A percentile compares a stretch with the other conserved stretches of the same genome.
These are phyloP conservation scores for Yasuhikotakia modesta DNA, from an alignment of 2,797 vertebrate species.

Conservation along the genomic window DNA sequence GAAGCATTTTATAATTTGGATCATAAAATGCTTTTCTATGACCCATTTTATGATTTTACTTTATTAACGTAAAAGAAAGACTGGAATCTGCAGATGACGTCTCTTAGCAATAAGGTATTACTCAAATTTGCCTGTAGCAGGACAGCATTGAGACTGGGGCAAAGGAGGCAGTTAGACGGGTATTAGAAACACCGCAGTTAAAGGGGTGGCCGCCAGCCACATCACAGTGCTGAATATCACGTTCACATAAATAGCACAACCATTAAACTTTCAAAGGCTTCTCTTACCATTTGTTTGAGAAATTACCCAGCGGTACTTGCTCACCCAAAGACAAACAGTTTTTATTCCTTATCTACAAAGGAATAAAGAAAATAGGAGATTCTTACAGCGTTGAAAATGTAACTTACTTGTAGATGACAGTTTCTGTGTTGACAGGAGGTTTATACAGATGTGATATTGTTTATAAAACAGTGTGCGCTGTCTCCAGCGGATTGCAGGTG, in stretches of 20 bases:
- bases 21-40: too few relatives aligned
- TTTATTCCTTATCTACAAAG: conserved; percentile 8
- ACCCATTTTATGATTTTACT: too few relatives aligned
- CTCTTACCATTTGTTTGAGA: conserved; percentile 41
- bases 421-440: conserved; percentile 33
- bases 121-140: conserved; percentile 52
- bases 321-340: conserved; percentile 19
- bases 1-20: too few relatives aligned
- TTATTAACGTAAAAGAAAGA: neutral
- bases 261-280: conserved; percentile 60
- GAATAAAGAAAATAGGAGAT: conserved; percentile 19
- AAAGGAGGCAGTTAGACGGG: conserved; percentile 5
- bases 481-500: conserved; percentile 50
- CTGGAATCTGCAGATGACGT: conserved; percentile 52
- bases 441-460: conserved; percentile 41
- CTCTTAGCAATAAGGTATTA: conserved; percentile 36
- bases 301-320: conserved; percentile 21
- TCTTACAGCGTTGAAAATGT: conserved; percentile 38
- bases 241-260: conserved; percentile 51
- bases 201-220: conserved; percentile 33
- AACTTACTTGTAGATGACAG: conserved; percentile 12
- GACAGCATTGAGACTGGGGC: conserved; percentile 39
- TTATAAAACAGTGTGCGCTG: conserved; percentile 37
- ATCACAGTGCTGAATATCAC: conserved; percentile 34
- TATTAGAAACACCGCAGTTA: conserved; percentile 42